These are phyloP conservation scores for Ypsolopha scabrella DNA, from an alignment of 2,888 invertebrate species.

Conservation along the genomic window DNA sequence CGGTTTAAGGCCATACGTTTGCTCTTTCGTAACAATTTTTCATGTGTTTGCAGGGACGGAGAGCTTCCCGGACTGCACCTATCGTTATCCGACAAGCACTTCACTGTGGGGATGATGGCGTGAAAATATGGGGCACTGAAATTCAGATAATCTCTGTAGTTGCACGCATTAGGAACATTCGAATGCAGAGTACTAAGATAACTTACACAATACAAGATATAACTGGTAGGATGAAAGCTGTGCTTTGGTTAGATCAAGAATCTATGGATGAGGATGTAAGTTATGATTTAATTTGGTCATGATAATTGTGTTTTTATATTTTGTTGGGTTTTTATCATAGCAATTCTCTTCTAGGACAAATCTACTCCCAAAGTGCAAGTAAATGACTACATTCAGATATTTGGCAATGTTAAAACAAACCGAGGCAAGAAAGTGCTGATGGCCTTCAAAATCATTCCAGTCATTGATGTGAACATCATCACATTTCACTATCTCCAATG, in stretches of 20 bases:
- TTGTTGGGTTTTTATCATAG: background rate
- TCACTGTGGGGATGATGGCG: conserved; percentile 56
- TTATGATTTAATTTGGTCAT: background rate
- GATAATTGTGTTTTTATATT: background rate
- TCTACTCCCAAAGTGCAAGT: conserved; percentile 57
- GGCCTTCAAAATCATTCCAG: conserved; percentile 58
- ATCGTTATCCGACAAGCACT: conserved; percentile 60
- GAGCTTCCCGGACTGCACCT: conserved; percentile 60
- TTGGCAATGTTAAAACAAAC: conserved; percentile 61
- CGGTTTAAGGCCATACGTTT: too few species aligned
- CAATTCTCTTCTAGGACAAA: conserved; percentile 41
- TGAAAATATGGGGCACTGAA: conserved; percentile 64
- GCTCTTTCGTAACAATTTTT: too few species aligned
- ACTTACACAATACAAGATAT: conserved; percentile 65
- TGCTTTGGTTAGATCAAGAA: conserved; percentile 60
- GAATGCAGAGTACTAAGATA: conserved; percentile 61
- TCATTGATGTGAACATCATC: conserved; percentile 59
- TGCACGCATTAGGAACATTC: conserved; percentile 50
- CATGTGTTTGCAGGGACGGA: conserved; percentile 32
- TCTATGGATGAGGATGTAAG: conserved; percentile 61
- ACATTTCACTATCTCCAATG: conserved; percentile 64
- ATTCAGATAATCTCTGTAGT: conserved; percentile 57
- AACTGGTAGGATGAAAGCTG: conserved; percentile 61
- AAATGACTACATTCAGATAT: conserved; percentile 60
- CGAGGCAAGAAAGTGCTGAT: conserved; percentile 61